A percentile compares a stretch with the other conserved stretches of the same genome.
Evolutionary conservation across 2,797 vertebrate species (phyloP).

Genomic region (Coccyzus lansbergi): DNA sequence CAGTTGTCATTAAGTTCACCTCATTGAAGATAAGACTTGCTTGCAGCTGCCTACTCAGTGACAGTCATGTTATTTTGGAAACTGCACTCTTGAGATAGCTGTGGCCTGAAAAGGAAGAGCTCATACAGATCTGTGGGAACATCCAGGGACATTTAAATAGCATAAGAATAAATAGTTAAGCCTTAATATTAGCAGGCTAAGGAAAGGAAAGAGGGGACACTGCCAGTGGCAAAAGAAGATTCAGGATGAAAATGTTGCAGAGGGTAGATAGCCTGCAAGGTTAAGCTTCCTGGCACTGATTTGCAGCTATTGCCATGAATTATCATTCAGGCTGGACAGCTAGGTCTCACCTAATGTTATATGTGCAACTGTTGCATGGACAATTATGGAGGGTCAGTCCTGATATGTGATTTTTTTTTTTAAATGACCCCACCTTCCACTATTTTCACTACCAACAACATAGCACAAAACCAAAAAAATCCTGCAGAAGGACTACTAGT

Average conservation of each 20-base stretch:
- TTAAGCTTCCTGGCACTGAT: neutral
- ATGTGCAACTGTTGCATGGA: neutral
- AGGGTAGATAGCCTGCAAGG: neutral
- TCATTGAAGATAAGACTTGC: neutral
- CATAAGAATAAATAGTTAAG: accelerated
- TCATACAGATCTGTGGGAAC: neutral
- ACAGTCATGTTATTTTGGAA: neutral
- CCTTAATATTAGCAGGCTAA: neutral
- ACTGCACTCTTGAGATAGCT: neutral
- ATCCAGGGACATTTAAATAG: neutral
- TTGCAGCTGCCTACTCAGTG: neutral
- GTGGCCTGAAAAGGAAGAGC: neutral
- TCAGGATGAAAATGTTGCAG: neutral
- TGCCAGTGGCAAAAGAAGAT: neutral
- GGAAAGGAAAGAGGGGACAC: neutral
- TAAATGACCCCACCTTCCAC: accelerated
- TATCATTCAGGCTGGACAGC: neutral
- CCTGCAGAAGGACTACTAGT: neutral
- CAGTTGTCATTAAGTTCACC: neutral
- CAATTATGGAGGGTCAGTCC: neutral
- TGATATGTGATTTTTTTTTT: neutral
- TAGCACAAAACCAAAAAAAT: neutral
- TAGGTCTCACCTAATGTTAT: neutral
- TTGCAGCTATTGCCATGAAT: neutral
- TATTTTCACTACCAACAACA: neutral